Base-by-base conservation (phyloP, 2,797 vertebrate species). In the Pipistrellus pygmaeus region DNA sequence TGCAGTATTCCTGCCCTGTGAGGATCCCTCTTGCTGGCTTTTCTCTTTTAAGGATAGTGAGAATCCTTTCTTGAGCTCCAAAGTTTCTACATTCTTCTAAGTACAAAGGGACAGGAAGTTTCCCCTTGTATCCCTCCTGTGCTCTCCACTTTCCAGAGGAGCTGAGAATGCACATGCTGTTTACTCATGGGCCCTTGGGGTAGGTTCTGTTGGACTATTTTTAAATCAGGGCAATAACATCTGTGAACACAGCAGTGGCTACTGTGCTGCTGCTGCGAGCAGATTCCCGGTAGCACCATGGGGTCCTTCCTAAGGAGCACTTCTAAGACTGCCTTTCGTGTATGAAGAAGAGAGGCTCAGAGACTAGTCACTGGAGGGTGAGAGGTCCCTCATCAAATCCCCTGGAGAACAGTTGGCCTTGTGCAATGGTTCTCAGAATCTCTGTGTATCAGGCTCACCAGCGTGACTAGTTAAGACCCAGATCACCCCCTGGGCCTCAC, bases 31-130 rank as follows among this genome's bases (percentile, higher is more conserved):
- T 85, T 78, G 21, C n/a, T 82, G n/a, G 21, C 44, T 86, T 88
- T 82, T 85, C 83, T 92, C 86, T 94, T 57, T 32, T 41, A 80
- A 86, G 44, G 55, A 76, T 87, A 35, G 23, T 62, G 90, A 92
- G 83, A 84, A 57, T 41, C 23, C 7, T 92, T 77, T 69, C n/a
- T 77, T 10, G 35, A 85, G 62, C 78, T 48, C 77, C 57, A 30
- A 77, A 82, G 80, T 4, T 57, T 85, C 32, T 51, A 73, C 18
- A 35, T 78, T 76, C 44, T 91, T 84, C 15, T 20, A 60, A 93
- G 62, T 64, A 82, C 76, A 92, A 84, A 95, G 55, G 62, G 62
- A 72, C 68, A 95, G 95, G 91, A 94, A 95, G 55, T 81, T 44
- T 51, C 53, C 80, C 62, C 76, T 81, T 77, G 8, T 62, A n/a